Conservation (phyloP, 2,113 vertebrate species). For the Leiothrix lutea region DNA sequence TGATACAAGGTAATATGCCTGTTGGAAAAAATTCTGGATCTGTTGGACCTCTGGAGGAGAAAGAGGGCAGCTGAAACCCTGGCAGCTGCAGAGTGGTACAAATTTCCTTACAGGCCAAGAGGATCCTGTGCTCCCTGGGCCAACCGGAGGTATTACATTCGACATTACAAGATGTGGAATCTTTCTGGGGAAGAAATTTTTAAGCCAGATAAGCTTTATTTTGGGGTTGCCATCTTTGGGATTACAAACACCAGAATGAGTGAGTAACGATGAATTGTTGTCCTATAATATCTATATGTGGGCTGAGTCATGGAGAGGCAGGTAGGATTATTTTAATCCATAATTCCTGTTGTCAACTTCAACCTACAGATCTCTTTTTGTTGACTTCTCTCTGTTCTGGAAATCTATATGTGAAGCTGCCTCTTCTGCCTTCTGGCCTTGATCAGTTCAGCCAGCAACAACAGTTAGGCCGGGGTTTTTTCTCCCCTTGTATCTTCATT, state of each 20-base stretch:
- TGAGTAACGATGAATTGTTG: neutral
- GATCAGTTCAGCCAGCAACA: neutral
- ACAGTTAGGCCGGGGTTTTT: rapidly evolving
- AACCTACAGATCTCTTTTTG: neutral
- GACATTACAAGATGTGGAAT: neutral
- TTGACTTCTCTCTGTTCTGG: neutral
- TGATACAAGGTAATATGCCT: neutral
- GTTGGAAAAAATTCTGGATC: neutral
- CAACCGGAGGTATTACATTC: neutral
- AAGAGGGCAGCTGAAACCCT: neutral
- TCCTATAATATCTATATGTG: rapidly evolving
- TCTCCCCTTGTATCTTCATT: rapidly evolving
- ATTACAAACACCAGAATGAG: neutral
- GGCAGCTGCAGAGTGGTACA: neutral
- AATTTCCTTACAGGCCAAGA: neutral
- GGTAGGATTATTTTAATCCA: neutral
- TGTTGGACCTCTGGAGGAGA: neutral
- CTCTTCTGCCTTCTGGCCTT: neutral
- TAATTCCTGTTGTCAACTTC: neutral
- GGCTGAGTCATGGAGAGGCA: neutral
- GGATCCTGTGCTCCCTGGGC: neutral
- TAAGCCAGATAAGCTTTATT: neutral
- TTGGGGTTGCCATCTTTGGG: neutral
- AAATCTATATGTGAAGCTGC: neutral
- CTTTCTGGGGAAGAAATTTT: neutral